Evolutionary conservation across 2,797 vertebrate genomes (phyloP), one percentile per base, ranked within the genome.

Genomic region (Australoheros facetus): DNA sequence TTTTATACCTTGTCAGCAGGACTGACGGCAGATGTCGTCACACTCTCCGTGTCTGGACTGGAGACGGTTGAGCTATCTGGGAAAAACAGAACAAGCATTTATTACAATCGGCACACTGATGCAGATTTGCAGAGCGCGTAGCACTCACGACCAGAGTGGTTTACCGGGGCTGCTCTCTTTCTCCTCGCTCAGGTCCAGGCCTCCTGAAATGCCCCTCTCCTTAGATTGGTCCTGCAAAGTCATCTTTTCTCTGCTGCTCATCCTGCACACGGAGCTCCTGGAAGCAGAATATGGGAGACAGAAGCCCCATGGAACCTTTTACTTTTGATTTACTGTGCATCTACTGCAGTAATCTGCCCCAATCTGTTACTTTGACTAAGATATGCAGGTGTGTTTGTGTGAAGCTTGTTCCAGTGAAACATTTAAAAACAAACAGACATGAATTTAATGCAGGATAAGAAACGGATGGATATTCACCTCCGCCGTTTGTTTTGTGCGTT

Each of bases 171-270:
- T 93, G 83, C 89, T 94, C 73, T 96, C 96, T 39, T 89, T 92
- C 80, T 97, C 97, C 16, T 97, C 95, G 0, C 82, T 96, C 14
- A 96, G 90, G 4, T 94, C 91, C 66, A 96, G 91, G 1, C 93
- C 87, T 42, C 95, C 96, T 10, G 95, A 95, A 0, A 97, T 93
- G 9, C 96, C 94, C 64, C 96, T 94, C 77, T 98, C 97, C 77
- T 98, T 98, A 10, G 97, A 98, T 81, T 97, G 95, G 81, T 98
- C 97, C 88, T 97, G 97, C 3, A 98, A 95, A 9, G 94, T 97
- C 82, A 96, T 97, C 93, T 98, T 98, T 26, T 98, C 97, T n/a
- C 88, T 96, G 85, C 97, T 98, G 93, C 97, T 98, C 96, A 98
- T 97, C 64, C 97, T 93, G 85, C 97, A 97, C 82, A 98, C 97